Conservation (phyloP, 2,888 invertebrate species). For the Gastracanthus pulcherrimus region DNA sequence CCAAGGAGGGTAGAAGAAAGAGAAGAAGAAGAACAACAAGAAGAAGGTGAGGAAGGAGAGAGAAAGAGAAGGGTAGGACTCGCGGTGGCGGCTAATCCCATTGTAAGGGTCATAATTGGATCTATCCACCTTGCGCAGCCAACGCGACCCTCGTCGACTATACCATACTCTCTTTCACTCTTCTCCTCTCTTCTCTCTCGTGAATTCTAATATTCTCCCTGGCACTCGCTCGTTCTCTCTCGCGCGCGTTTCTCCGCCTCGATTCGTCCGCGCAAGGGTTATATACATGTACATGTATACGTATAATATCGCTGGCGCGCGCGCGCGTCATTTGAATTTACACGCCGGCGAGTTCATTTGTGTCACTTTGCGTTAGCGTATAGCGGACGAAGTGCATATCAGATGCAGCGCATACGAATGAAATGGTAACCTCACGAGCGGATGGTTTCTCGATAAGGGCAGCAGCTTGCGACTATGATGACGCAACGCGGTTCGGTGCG, state of each 20-base stretch:
- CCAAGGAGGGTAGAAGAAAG: no score
- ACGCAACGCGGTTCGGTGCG: constrained; percentile 7
- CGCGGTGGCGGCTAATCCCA: constrained; percentile 50
- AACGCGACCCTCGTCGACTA: no score
- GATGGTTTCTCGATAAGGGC: constrained; percentile 14
- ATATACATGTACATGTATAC: not conserved
- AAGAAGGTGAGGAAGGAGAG: not conserved
- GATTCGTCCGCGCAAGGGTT: constrained; percentile 1
- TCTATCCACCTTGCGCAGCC: constrained; percentile 46
- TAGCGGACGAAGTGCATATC: no score
- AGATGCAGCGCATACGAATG: not conserved
- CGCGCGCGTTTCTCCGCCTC: constrained; percentile 7
- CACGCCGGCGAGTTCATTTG: constrained; percentile 47
- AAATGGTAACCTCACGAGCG: not conserved
- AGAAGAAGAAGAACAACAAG: not conserved
- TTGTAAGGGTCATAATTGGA: constrained; percentile 60
- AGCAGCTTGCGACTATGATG: not conserved
- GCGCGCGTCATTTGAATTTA: constrained; percentile 43
- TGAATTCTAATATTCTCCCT: constrained; percentile 23
- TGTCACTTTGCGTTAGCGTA: constrained; percentile 37
- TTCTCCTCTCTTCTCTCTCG: not conserved
- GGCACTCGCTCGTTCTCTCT: not conserved
- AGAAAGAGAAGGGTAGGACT: constrained; percentile 27
- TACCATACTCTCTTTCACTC: not conserved
- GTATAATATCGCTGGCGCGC: constrained; percentile 1